Evolutionary conservation across 2,113 vertebrate genomes (phyloP).

Genomic region (Galeopterus variegatus): DNA sequence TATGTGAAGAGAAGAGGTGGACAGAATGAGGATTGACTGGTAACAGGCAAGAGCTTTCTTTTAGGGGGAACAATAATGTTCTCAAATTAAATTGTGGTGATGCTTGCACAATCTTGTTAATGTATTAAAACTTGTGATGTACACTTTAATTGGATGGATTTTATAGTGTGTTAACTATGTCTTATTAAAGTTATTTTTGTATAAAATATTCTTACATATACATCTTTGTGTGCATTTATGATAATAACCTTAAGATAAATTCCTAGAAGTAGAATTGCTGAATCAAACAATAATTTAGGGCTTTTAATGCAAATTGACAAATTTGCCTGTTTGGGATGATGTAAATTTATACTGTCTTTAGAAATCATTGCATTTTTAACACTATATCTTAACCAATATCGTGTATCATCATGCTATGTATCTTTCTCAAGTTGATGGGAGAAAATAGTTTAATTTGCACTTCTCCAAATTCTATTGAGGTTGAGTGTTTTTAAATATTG

Average conservation of each 20-base stretch:
- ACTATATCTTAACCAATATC: background rate
- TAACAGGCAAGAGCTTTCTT: background rate
- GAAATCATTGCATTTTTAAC: background rate
- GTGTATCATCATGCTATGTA: background rate
- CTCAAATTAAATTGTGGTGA: background rate
- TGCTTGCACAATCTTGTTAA: background rate
- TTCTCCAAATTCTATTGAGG: background rate
- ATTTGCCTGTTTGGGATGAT: background rate
- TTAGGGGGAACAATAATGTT: background rate
- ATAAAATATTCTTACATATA: background rate
- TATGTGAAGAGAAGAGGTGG: accelerated
- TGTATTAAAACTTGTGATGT: background rate
- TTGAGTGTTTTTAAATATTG: background rate
- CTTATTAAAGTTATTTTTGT: background rate
- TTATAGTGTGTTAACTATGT: background rate
- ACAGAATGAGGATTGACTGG: background rate
- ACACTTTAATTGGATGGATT: background rate
- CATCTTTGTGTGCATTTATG: background rate
- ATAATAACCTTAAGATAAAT: background rate
- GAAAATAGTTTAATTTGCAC: background rate
- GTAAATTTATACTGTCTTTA: background rate
- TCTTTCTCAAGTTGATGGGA: background rate
- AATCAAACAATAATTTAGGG: background rate
- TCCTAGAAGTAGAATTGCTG: background rate
- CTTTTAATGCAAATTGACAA: background rate